Conservation (phyloP, 2,888 invertebrate species). For the Linnaemya vulpina region DNA sequence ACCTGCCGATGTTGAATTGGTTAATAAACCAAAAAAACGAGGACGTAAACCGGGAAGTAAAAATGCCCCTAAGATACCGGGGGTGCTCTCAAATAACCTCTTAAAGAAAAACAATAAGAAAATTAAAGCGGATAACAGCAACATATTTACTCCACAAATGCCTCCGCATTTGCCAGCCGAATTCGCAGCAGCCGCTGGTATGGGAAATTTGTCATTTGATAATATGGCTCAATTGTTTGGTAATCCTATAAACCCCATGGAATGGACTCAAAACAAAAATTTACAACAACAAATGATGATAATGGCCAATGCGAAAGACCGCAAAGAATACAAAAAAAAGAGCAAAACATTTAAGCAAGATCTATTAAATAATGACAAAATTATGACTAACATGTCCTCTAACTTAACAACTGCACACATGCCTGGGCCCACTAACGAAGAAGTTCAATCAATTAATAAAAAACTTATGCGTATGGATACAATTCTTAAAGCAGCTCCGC, state of each 20-base stretch:
- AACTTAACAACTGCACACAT: conserved; percentile 24
- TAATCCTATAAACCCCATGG: conserved; percentile 59
- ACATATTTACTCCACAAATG: conserved; percentile 54
- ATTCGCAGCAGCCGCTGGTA: conserved; percentile 31
- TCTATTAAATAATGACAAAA: conserved; percentile 36
- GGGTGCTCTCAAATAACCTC: conserved; percentile 29
- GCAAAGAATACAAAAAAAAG: conserved; percentile 77
- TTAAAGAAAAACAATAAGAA: conserved; percentile 74
- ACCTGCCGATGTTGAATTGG: conserved; percentile 49
- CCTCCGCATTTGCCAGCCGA: conserved; percentile 55
- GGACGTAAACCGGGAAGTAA: conserved; percentile 81
- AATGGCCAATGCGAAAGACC: conserved; percentile 73
- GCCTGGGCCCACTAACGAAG: conserved; percentile 73
- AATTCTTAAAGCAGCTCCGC: conserved; percentile 75
- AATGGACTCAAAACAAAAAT: conserved; percentile 66
- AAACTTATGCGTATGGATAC: conserved; percentile 83
- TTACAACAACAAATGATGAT: conserved; percentile 69
- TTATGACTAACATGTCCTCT: conserved; percentile 30
- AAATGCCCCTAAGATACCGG: conserved; percentile 75
- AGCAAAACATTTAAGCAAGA: conserved; percentile 72
- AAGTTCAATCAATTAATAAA: conserved; percentile 79
- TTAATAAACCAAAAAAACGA: conserved; percentile 79
- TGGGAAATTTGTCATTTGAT: conserved; percentile 61
- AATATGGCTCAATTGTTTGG: conserved; percentile 62
- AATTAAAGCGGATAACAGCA: conserved; percentile 65